Conservation (phyloP, 2,113 vertebrate species). For the Bostrychus sinensis region DNA sequence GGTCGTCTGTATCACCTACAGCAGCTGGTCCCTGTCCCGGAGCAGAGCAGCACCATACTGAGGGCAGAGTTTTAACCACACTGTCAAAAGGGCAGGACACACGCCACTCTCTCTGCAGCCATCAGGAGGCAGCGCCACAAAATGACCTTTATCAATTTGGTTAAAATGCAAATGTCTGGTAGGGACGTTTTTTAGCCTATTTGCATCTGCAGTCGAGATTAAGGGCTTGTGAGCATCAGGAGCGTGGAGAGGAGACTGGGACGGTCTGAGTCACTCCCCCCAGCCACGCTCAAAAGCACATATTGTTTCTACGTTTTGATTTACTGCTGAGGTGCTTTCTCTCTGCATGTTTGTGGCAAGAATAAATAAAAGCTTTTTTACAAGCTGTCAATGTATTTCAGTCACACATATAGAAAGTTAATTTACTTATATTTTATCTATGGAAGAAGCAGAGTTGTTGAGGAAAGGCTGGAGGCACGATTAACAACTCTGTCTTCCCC, state of each 20-base stretch:
- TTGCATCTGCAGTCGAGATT: conserved; percentile 82
- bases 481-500: neutral
- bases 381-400: neutral
- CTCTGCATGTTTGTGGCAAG: neutral
- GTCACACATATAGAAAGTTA: neutral
- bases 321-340: conserved; percentile 12
- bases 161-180: conserved; percentile 83
- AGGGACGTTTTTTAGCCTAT: conserved; percentile 80
- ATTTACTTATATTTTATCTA: neutral
- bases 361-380: neutral
- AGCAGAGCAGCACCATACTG: conserved; percentile 55
- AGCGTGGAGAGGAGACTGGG: conserved; percentile 25
- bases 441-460: neutral
- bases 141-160: conserved; percentile 82
- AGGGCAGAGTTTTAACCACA: conserved; percentile 64
- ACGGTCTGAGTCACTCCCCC: conserved; percentile 18
- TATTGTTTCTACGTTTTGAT: conserved; percentile 43
- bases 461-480: conserved; percentile 12
- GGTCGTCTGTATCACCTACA: conserved; percentile 53
- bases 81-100: conserved; percentile 70
- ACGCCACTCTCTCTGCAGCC: conserved; percentile 51
- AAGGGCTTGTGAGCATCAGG: conserved; percentile 52
- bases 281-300: conserved; percentile 5
- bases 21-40: conserved; percentile 45
- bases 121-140: conserved; percentile 69